Conservation (phyloP, 2,888 invertebrate species). For the Eristalis pertinax region DNA sequence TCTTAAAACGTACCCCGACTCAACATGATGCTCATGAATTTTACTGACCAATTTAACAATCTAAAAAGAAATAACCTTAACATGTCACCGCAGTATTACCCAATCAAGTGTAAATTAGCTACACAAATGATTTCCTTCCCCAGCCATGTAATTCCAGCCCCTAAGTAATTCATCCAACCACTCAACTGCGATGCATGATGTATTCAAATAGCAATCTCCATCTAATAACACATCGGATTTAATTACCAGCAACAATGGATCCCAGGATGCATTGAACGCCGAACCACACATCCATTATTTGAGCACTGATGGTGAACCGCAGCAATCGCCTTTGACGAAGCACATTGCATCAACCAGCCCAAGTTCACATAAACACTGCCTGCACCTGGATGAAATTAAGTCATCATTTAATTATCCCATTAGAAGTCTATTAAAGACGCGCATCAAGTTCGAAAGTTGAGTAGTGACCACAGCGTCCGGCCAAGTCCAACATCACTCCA, state of each 20-base stretch:
- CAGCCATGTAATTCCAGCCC: conserved; percentile 18
- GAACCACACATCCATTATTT: conserved; percentile 56
- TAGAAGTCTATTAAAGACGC: conserved; percentile 53
- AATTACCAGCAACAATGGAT: conserved; percentile 56
- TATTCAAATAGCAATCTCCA: conserved; percentile 10
- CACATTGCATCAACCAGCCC: conserved; percentile 3
- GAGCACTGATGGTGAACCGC: conserved; percentile 26
- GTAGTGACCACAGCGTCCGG: conserved; percentile 51
- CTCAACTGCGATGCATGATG: neutral
- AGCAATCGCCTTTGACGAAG: conserved; percentile 34
- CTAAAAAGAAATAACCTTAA: neutral
- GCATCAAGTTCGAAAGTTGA: conserved; percentile 58
- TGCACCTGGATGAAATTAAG: conserved; percentile 64
- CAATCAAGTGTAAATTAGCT: conserved; percentile 33
- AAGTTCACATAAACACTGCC: neutral
- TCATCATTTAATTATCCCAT: conserved; percentile 70
- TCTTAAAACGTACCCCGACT: too few relatives aligned
- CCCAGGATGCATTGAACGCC: conserved; percentile 28
- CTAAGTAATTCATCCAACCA: conserved; percentile 35
- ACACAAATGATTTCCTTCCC: conserved; percentile 28
- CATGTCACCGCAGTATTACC: conserved; percentile 9
- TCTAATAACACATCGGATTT: conserved; percentile 52
- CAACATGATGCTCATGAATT: neutral
- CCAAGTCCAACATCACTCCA: neutral
- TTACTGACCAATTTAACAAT: neutral